Conservation (phyloP, 2,888 invertebrate species). For the Thymelicus acteon region DNA sequence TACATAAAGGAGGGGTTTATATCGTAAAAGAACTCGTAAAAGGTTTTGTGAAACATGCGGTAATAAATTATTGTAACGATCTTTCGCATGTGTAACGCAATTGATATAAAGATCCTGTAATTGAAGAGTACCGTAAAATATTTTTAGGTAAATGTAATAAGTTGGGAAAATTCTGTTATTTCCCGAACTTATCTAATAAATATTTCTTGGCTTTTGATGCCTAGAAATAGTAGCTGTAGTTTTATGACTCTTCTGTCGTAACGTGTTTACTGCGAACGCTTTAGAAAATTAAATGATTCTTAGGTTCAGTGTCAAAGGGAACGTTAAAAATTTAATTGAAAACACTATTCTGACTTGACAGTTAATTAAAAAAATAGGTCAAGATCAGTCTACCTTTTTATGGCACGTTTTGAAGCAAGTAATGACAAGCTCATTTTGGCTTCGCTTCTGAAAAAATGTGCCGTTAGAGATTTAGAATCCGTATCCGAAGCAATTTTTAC, state of each 20-base stretch:
- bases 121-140: neutral
- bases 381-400: neutral
- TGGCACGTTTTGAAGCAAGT: too few species aligned
- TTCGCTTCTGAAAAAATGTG: too few species aligned
- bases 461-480: too few species aligned
- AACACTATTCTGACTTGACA: neutral
- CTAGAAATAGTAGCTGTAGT: neutral
- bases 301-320: neutral
- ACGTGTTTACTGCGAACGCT: neutral
- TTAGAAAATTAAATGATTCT: conserved; percentile 14
- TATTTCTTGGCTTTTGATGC: too few species aligned
- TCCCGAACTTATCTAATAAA: too few species aligned
- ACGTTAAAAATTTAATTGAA: conserved; percentile 16
- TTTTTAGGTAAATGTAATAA: too few species aligned
- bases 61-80: conserved; percentile 1
- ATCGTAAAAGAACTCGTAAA: neutral
- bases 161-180: too few species aligned
- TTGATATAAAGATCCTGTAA: conserved; percentile 4
- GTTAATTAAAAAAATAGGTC: conserved; percentile 12
- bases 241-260: neutral
- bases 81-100: neutral
- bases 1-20: too few species aligned
- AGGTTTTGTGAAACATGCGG: neutral
- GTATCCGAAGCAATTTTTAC: too few species aligned
- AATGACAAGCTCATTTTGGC: too few species aligned